Conservation (phyloP, 23 tunicate species). For the Halocynthia aurantium region DNA sequence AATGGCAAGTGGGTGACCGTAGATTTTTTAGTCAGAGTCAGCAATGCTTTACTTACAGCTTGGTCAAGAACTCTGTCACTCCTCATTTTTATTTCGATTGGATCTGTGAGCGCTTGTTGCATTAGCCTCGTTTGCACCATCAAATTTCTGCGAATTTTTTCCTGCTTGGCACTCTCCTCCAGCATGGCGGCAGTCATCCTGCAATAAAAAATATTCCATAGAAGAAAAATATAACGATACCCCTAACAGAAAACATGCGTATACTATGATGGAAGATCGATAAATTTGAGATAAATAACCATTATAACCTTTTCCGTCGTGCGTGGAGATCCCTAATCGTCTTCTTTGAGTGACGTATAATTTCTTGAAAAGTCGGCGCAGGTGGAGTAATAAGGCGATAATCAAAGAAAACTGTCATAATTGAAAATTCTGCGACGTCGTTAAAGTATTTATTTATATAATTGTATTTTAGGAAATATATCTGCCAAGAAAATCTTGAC, state of each 20-base stretch:
- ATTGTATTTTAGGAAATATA: neutral
- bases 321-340: constrained; percentile 33
- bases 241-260: neutral
- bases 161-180: constrained; percentile 37
- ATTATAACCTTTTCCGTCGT: constrained; percentile 46
- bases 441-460: neutral
- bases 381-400: constrained; percentile 18
- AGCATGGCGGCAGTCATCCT: constrained; percentile 24
- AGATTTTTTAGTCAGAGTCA: too few relatives aligned
- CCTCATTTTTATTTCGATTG: constrained; percentile 46
- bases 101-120: constrained; percentile 32
- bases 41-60: constrained; percentile 34
- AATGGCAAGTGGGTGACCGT: too few relatives aligned
- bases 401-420: neutral
- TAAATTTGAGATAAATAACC: neutral
- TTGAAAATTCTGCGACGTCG: neutral
- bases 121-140: constrained; percentile 20
- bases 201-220: neutral
- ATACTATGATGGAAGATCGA: neutral
- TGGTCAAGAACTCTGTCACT: constrained; percentile 63
- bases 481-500: neutral
- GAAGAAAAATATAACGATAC: neutral
- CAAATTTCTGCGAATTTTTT: constrained; percentile 20
- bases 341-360: constrained; percentile 48
- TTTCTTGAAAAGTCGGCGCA: constrained; percentile 60